Evolutionary conservation across 2,888 invertebrate species (phyloP).

Genomic region (Gastrophysa polygoni): DNA sequence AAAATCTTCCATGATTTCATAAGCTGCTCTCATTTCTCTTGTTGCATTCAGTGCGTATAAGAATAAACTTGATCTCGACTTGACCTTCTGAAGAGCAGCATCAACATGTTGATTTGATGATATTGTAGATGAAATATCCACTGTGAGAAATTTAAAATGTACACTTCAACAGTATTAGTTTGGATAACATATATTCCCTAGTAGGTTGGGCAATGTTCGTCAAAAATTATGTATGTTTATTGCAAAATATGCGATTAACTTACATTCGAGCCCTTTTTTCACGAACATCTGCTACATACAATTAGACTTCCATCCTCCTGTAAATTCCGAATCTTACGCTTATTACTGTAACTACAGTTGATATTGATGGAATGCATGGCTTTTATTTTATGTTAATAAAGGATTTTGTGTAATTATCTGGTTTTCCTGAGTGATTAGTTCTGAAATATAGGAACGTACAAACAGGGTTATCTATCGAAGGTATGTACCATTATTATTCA

Average conservation of each 20-base stretch:
- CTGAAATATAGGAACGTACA: too few species aligned
- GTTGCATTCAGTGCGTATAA: too few species aligned
- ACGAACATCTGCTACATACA: slow-evolving; percentile 34
- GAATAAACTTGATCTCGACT: too few species aligned
- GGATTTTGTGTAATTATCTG: slow-evolving; percentile 45
- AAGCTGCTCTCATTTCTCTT: too few species aligned
- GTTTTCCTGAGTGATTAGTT: slow-evolving; percentile 43
- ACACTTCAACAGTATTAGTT: too few species aligned
- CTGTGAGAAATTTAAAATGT: too few species aligned
- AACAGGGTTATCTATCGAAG: too few species aligned
- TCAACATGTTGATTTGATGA: too few species aligned
- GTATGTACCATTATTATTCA: too few species aligned
- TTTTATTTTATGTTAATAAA: slow-evolving; percentile 31
- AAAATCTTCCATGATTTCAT: too few species aligned
- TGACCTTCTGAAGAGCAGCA: too few species aligned
- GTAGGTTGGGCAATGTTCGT: slow-evolving; percentile 34
- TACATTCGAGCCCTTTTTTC: slow-evolving; percentile 45
- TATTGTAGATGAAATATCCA: too few species aligned
- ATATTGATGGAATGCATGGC: slow-evolving; percentile 26
- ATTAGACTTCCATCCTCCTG: slow-evolving; percentile 36
- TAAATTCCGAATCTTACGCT: slow-evolving; percentile 53
- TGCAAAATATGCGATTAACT: slow-evolving; percentile 30
- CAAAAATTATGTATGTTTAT: slow-evolving; percentile 36
- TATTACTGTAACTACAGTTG: slow-evolving; percentile 46
- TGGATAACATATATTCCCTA: background rate